Conservation (phyloP, 2,113 vertebrate species). For the Chamaetylas fuelleborni region DNA sequence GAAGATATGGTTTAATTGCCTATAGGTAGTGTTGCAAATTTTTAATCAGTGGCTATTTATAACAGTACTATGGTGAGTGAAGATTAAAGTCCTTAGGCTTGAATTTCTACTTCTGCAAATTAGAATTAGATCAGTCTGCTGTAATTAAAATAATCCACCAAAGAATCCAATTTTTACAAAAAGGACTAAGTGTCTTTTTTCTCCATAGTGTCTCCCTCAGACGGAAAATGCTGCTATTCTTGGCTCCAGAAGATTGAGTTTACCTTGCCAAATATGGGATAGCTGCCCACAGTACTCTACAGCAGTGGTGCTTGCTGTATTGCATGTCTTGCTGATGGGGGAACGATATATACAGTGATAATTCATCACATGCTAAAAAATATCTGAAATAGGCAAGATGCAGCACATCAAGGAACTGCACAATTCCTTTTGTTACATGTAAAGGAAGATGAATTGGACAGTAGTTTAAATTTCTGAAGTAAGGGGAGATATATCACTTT, state of each 20-base stretch:
- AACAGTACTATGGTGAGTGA: not conserved
- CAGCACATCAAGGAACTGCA: not conserved
- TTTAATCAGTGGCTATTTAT: not conserved
- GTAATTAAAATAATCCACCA: not conserved
- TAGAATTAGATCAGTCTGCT: not conserved
- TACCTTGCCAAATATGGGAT: not conserved
- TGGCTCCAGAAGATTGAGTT: not conserved
- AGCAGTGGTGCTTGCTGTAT: not conserved
- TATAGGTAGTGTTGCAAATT: not conserved
- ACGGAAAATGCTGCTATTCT: not conserved
- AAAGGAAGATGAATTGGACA: not conserved
- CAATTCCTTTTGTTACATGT: not conserved
- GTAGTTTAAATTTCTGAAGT: not conserved
- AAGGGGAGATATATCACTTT: not conserved
- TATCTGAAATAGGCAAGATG: not conserved
- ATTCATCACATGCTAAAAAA: not conserved
- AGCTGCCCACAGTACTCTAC: not conserved
- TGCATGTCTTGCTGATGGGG: not conserved
- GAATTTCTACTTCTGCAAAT: not conserved
- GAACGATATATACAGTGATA: not conserved
- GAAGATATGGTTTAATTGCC: not conserved
- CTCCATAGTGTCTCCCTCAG: not conserved
- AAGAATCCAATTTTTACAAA: not conserved
- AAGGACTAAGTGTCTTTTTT: rapidly evolving
- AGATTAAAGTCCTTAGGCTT: not conserved